A percentile compares a stretch with the other conserved stretches of the same genome.
Conservation (phyloP, 2,113 vertebrate species). For the Notothenia rossii region DNA sequence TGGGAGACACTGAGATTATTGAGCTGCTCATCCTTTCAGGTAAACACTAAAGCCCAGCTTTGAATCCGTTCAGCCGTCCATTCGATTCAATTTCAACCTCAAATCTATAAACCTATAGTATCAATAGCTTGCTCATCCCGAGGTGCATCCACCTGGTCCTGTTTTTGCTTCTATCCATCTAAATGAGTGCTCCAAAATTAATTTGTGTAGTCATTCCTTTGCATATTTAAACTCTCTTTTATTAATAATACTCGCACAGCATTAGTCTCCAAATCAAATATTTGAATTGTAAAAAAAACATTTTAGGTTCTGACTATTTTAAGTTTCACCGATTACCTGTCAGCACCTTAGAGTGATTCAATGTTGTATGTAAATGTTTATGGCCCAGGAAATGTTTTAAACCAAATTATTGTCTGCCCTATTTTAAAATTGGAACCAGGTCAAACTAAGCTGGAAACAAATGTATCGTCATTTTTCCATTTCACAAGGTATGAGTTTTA, state of each 20-base stretch:
- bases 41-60: constrained; percentile 69
- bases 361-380: background rate
- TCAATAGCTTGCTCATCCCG: background rate
- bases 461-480: background rate
- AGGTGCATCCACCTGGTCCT: background rate
- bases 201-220: background rate
- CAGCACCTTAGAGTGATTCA: background rate
- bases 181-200: background rate
- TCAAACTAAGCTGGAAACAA: constrained; percentile 6
- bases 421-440: background rate
- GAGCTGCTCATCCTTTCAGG: constrained; percentile 99
- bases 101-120: background rate
- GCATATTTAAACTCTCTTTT: background rate
- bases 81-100: background rate
- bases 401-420: background rate
- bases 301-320: background rate
- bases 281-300: too few species aligned
- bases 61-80: background rate
- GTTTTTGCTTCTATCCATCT: background rate
- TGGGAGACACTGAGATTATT: constrained; percentile 98
- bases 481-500: background rate
- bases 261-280: too few species aligned
- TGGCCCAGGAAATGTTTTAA: background rate
- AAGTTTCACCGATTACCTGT: background rate
- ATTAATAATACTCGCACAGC: background rate